These are phyloP conservation scores for Alligator sinensis DNA, from an alignment of 2,113 vertebrate genomes.

Conservation along the genomic window DNA sequence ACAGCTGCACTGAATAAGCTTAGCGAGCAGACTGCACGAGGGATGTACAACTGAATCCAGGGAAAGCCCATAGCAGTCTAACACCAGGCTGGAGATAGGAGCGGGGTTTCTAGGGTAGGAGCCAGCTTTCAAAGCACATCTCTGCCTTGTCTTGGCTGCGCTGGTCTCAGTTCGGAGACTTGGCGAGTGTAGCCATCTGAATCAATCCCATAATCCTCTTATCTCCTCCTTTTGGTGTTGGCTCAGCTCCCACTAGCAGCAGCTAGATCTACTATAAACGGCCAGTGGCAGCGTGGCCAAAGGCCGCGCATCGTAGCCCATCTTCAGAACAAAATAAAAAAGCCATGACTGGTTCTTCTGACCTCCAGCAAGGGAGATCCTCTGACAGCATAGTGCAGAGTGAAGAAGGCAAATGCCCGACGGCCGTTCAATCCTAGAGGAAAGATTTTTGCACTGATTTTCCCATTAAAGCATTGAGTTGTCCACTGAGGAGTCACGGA, in stretches of 20 bases:
- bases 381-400: not conserved
- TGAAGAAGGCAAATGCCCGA: not conserved
- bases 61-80: not conserved
- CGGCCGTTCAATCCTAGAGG: not conserved
- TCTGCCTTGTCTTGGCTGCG: not conserved
- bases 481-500: not conserved
- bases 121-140: not conserved
- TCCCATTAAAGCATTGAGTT: not conserved
- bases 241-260: not conserved
- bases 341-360: not conserved
- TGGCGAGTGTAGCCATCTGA: not conserved
- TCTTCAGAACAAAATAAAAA: not conserved
- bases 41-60: not conserved
- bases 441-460: not conserved
- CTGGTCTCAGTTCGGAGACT: not conserved
- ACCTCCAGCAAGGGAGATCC: not conserved
- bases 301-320: not conserved
- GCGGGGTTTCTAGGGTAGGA: not conserved
- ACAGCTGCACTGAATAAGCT: rapidly evolving
- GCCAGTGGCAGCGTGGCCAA: not conserved
- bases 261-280: not conserved
- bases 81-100: not conserved
- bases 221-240: not conserved
- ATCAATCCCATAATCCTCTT: not conserved
- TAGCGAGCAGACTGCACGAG: rapidly evolving